These are phyloP conservation scores for Gallinago jamesoni DNA, from an alignment of 2,113 vertebrate species.

Conservation along the genomic window DNA sequence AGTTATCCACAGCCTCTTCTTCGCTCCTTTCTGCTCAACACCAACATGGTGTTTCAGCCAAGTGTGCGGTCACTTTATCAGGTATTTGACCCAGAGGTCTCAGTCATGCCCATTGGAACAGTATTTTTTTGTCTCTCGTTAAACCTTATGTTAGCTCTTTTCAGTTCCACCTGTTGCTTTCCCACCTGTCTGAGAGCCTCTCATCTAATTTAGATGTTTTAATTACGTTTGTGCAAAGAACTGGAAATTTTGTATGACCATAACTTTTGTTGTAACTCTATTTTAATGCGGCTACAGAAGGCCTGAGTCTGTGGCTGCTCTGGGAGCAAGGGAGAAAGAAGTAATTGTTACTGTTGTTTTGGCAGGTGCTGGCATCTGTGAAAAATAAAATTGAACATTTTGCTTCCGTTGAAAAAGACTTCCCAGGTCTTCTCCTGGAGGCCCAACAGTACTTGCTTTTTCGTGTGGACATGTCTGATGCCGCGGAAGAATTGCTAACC, in stretches of 20 bases:
- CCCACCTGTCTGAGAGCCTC: not conserved
- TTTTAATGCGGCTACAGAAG: not conserved
- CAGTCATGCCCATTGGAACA: not conserved
- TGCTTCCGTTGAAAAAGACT: constrained; percentile 84
- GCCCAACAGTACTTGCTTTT: constrained; percentile 92
- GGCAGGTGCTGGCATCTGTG: constrained; percentile 91
- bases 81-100: constrained; percentile 69
- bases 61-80: constrained; percentile 95
- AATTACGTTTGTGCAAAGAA: not conserved
- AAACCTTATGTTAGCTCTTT: not conserved
- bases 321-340: not conserved
- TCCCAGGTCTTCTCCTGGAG: constrained; percentile 84
- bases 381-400: constrained; percentile 94
- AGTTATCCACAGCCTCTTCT: constrained; percentile 94
- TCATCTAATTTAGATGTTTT: not conserved
- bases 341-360: constrained; percentile 32
- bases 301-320: not conserved
- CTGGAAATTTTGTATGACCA: not conserved
- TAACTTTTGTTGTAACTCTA: not conserved
- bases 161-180: not conserved
- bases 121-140: not conserved
- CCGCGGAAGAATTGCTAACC: constrained; percentile 34
- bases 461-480: constrained; percentile 78
- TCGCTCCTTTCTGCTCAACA: constrained; percentile 96
- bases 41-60: constrained; percentile 96